Percentiles rank a stretch among this genome's conserved stretches.
Evolutionary conservation across 2,888 invertebrate genomes (phyloP).

Genomic region (Cylindroiulus punctatus): DNA sequence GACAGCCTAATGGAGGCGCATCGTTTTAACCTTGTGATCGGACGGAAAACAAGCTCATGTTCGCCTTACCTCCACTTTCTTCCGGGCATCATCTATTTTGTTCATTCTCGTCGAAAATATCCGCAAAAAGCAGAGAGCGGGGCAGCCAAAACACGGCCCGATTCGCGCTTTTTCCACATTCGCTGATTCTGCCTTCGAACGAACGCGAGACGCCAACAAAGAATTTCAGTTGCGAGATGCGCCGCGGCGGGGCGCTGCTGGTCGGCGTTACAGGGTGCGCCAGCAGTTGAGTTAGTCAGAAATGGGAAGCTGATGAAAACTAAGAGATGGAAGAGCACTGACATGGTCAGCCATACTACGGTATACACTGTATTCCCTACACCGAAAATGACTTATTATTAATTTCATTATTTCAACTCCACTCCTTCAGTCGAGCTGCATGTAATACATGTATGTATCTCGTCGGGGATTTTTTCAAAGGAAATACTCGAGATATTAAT

Average conservation of each 20-base stretch:
- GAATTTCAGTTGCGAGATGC: background rate
- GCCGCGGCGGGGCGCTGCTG: background rate
- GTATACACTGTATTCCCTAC: too few species aligned
- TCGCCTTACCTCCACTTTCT: background rate
- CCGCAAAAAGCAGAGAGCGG: background rate
- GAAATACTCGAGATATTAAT: too few species aligned
- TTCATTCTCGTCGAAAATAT: background rate
- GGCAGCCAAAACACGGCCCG: background rate
- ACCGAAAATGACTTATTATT: too few species aligned
- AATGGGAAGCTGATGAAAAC: too few species aligned
- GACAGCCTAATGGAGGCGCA: background rate
- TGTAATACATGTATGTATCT: too few species aligned
- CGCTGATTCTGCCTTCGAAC: background rate
- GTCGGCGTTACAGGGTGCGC: background rate
- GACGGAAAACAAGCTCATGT: background rate
- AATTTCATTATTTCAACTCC: too few species aligned
- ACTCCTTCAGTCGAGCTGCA: too few species aligned
- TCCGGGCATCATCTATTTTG: background rate
- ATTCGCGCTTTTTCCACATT: background rate
- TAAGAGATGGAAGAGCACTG: too few species aligned
- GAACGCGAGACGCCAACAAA: background rate
- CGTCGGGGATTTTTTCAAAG: too few species aligned
- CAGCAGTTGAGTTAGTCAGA: background rate
- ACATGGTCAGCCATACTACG: too few species aligned
- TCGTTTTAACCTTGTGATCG: background rate